phyloP scores from a whole-genome alignment of 2,888 invertebrate species.

The Drosophila mimica region DNA sequence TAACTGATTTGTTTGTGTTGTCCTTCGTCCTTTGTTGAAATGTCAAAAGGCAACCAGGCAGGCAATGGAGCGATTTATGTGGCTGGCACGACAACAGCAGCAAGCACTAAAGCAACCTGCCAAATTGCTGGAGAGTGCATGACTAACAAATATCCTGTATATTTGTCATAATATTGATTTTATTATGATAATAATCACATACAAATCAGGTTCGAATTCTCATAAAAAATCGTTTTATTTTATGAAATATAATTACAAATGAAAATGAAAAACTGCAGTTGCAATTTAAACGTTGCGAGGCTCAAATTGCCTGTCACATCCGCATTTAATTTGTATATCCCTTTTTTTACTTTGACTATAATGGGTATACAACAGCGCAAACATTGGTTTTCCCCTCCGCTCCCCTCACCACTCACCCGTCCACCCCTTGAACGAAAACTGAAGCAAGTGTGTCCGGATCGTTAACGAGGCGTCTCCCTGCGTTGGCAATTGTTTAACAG shows the following conservation, averaged over 20 bases:
- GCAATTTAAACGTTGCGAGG: neutral
- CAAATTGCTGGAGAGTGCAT: neutral
- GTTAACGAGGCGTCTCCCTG: slow-evolving; percentile 41
- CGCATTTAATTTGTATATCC: neutral
- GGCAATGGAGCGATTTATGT: slow-evolving; percentile 43
- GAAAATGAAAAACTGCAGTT: neutral
- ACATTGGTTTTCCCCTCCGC: slow-evolving; percentile 4
- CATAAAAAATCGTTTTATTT: neutral
- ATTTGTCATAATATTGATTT: neutral
- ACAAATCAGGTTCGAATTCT: neutral
- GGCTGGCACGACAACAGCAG: slow-evolving; percentile 59
- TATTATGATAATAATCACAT: neutral
- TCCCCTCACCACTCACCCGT: neutral
- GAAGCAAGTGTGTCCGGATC: slow-evolving; percentile 38
- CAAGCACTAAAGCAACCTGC: slow-evolving; percentile 1
- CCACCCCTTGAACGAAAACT: neutral
- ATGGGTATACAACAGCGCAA: neutral
- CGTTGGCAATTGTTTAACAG: slow-evolving; percentile 58
- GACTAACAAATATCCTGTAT: slow-evolving; percentile 14
- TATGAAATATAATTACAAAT: neutral
- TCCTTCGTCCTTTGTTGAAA: slow-evolving; percentile 60
- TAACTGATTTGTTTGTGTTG: slow-evolving; percentile 45
- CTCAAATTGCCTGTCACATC: neutral
- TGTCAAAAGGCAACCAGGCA: slow-evolving; percentile 65
- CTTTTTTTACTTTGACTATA: neutral